These are phyloP conservation scores for Dipodomys spectabilis DNA, from an alignment of 2,113 vertebrate genomes.

Conservation along the genomic window DNA sequence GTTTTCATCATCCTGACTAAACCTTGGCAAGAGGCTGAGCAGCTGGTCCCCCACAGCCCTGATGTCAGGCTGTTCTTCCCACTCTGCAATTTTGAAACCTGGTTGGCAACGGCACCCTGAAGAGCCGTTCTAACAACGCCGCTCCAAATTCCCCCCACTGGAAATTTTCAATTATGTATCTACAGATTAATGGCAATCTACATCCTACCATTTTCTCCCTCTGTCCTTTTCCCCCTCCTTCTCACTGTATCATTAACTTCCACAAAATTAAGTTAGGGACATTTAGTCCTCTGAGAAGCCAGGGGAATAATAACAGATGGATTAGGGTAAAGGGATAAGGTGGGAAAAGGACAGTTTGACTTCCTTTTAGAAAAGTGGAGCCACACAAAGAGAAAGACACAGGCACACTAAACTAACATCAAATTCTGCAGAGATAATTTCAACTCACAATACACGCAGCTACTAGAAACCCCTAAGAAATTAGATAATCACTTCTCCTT, in stretches of 20 bases:
- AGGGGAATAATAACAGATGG: slow-evolving; percentile 68
- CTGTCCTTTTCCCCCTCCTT: not conserved
- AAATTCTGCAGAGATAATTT: slow-evolving; percentile 38
- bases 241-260: slow-evolving; percentile 67
- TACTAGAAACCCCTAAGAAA: slow-evolving; percentile 11
- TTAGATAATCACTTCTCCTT: slow-evolving; percentile 49
- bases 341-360: slow-evolving; percentile 65
- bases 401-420: slow-evolving; percentile 7
- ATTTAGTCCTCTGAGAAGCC: slow-evolving; percentile 69
- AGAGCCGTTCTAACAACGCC: slow-evolving; percentile 42
- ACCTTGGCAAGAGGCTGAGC: slow-evolving; percentile 35
- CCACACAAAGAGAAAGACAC: slow-evolving; percentile 37
- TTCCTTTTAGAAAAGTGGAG: slow-evolving; percentile 67
- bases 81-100: slow-evolving; percentile 67
- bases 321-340: slow-evolving; percentile 69
- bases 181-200: slow-evolving; percentile 59
- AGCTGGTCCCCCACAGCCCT: slow-evolving; percentile 57
- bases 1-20: not conserved
- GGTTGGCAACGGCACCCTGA: slow-evolving; percentile 70
- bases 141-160: slow-evolving; percentile 48
- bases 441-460: slow-evolving; percentile 13
- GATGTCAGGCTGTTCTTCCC: slow-evolving; percentile 49
- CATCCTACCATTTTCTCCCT: slow-evolving; percentile 56
- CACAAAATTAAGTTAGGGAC: slow-evolving; percentile 76
- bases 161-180: slow-evolving; percentile 74